Evolutionary conservation across 2,113 vertebrate species (phyloP).

Genomic region (Tetraodon nigroviridis): DNA sequence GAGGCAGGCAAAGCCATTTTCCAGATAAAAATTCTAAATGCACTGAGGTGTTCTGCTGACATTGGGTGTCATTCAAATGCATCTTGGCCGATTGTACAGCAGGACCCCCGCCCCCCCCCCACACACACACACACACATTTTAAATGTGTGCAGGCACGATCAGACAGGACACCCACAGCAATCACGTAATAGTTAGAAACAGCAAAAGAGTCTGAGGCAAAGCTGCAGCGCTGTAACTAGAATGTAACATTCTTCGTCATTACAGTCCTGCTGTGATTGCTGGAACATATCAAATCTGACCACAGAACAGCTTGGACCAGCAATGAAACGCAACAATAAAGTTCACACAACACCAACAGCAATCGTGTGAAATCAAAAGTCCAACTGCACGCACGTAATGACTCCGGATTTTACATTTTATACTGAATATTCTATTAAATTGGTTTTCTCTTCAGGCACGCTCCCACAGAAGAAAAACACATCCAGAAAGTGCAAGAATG

Average conservation of each 20-base stretch:
- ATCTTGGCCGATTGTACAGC: slow-evolving; percentile 41
- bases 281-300: slow-evolving; percentile 32
- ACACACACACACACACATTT: no score
- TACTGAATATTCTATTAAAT: slow-evolving; percentile 44
- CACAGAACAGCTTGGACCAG: slow-evolving; percentile 11
- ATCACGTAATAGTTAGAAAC: slow-evolving; percentile 33
- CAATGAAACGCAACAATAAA: neutral
- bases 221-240: slow-evolving; percentile 36
- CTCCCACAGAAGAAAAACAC: slow-evolving; percentile 21
- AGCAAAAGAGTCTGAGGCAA: slow-evolving; percentile 14
- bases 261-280: slow-evolving; percentile 16
- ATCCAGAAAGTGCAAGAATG: slow-evolving; percentile 47
- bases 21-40: slow-evolving; percentile 44
- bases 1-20: slow-evolving; percentile 36
- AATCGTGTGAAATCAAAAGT: slow-evolving; percentile 9
- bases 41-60: slow-evolving; percentile 50
- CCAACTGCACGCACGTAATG: neutral
- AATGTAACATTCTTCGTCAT: slow-evolving; percentile 25
- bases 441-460: slow-evolving; percentile 45
- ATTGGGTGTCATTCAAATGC: slow-evolving; percentile 54
- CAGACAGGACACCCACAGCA: slow-evolving; percentile 25
- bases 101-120: slow-evolving; percentile 37
- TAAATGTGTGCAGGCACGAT: slow-evolving; percentile 12
- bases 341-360: slow-evolving; percentile 1
- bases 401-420: slow-evolving; percentile 35